phyloP scores from a whole-genome alignment of 2,888 invertebrate species.

The Hirtodrosophila cameraria region DNA sequence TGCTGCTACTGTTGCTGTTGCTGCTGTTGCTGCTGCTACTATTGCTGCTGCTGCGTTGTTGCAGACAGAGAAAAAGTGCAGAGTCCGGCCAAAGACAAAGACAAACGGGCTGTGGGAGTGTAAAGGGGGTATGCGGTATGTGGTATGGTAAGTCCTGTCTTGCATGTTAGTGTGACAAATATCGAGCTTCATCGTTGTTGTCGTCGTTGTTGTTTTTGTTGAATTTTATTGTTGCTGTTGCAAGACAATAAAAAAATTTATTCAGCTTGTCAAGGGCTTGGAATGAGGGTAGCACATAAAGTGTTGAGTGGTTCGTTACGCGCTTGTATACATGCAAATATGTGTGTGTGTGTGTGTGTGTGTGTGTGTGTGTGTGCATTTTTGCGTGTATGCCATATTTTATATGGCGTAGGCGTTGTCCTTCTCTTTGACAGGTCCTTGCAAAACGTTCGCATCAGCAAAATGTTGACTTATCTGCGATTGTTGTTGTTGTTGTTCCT shows the following conservation, averaged over 20 bases:
- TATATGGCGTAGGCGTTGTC: constrained; percentile 49
- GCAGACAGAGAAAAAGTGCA: constrained; percentile 49
- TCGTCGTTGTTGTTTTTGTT: constrained; percentile 7
- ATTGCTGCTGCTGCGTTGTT: constrained; percentile 1
- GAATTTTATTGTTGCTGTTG: too few relatives aligned
- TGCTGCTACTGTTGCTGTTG: constrained; percentile 10
- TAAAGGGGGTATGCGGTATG: neutral
- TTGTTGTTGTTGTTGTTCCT: constrained; percentile 53
- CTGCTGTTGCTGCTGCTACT: too few relatives aligned
- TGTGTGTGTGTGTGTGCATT: constrained; percentile 6
- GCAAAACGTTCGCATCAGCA: constrained; percentile 54
- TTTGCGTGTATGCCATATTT: constrained; percentile 24
- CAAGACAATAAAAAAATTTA: constrained; percentile 65
- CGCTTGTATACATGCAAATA: constrained; percentile 15
- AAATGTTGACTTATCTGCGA: constrained; percentile 71
- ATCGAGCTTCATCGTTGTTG: constrained; percentile 32
- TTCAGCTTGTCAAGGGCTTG: constrained; percentile 36
- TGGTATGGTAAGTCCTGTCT: neutral
- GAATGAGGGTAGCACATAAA: constrained; percentile 31
- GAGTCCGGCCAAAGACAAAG: constrained; percentile 35
- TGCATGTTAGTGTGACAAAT: constrained; percentile 57
- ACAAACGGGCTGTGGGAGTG: constrained; percentile 19
- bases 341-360: neutral
- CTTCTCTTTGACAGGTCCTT: constrained; percentile 17
- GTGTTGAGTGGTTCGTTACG: constrained; percentile 61